phyloP scores from a whole-genome alignment of 2,113 vertebrate species.

The Mustelus asterias region DNA sequence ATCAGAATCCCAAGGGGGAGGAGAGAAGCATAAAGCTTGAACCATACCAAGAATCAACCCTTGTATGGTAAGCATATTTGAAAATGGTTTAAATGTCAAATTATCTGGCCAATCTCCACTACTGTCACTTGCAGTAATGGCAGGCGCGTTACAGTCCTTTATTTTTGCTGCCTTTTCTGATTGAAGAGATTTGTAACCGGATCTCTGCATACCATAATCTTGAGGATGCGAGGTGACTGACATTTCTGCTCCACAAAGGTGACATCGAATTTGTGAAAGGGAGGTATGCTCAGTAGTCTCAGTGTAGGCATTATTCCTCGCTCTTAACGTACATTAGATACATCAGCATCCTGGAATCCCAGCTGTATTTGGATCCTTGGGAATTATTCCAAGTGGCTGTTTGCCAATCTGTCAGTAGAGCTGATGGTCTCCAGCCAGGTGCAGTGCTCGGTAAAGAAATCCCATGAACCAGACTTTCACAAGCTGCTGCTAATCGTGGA shows the following conservation, averaged over 20 bases:
- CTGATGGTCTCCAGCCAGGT: slow-evolving; percentile 17
- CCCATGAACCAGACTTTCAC: not conserved
- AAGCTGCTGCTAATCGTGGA: not conserved
- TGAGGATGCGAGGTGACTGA: not conserved
- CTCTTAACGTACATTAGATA: not conserved
- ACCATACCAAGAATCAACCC: not conserved
- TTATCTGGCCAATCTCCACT: not conserved
- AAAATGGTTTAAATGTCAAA: slow-evolving; percentile 1
- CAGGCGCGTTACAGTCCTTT: not conserved
- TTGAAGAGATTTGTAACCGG: not conserved
- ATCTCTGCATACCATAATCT: not conserved
- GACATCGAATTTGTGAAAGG: not conserved
- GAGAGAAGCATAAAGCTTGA: not conserved
- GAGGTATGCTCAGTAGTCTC: not conserved
- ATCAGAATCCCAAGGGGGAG: not conserved
- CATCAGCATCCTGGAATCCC: slow-evolving; percentile 4
- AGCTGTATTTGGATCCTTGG: slow-evolving; percentile 25
- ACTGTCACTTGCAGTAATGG: not conserved
- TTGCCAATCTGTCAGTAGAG: slow-evolving; percentile 5
- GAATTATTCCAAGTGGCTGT: slow-evolving; percentile 7
- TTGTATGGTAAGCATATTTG: not conserved
- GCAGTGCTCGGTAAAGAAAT: not conserved
- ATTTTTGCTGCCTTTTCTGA: not conserved
- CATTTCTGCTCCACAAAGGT: not conserved
- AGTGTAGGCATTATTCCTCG: not conserved